A percentile compares a stretch with the other conserved stretches of the same genome.
Conservation (phyloP, 2,113 vertebrate species). For the Equus quagga region DNA sequence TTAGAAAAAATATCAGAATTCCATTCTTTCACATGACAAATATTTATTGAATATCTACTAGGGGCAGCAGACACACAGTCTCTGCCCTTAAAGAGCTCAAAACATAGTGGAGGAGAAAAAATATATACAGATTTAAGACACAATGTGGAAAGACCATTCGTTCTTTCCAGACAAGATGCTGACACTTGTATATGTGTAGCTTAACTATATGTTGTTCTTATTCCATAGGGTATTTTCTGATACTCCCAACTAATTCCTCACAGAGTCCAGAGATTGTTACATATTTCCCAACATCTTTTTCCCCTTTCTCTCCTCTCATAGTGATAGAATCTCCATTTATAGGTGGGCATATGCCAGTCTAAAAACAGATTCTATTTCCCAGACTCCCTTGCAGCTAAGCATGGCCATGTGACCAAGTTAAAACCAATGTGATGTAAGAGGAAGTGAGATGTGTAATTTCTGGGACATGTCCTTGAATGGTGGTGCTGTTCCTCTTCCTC, state of each 20-base stretch:
- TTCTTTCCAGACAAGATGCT: not conserved
- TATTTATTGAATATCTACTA: not conserved
- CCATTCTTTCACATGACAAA: not conserved
- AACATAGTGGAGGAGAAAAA: not conserved
- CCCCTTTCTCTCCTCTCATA: not conserved
- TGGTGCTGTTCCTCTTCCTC: not conserved
- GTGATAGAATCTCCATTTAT: not conserved
- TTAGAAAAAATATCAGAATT: not conserved
- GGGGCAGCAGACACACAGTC: not conserved
- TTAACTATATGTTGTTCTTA: constrained; percentile 39
- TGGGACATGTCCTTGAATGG: not conserved
- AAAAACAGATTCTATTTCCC: not conserved
- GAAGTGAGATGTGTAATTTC: not conserved
- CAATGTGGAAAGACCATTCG: not conserved
- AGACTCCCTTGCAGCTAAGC: not conserved
- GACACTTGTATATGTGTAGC: not conserved
- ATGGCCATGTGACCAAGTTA: not conserved
- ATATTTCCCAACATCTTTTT: not conserved
- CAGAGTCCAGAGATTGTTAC: not conserved
- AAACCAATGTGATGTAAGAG: not conserved
- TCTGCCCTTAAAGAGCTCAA: not conserved
- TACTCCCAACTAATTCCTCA: not conserved
- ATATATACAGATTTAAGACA: not conserved
- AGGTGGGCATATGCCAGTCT: not conserved
- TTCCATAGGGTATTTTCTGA: not conserved